Percentiles rank a stretch among this genome's conserved stretches.
phyloP scores from a whole-genome alignment of 1,140 invertebrate genomes.

The Muscidifurax raptorellus region DNA sequence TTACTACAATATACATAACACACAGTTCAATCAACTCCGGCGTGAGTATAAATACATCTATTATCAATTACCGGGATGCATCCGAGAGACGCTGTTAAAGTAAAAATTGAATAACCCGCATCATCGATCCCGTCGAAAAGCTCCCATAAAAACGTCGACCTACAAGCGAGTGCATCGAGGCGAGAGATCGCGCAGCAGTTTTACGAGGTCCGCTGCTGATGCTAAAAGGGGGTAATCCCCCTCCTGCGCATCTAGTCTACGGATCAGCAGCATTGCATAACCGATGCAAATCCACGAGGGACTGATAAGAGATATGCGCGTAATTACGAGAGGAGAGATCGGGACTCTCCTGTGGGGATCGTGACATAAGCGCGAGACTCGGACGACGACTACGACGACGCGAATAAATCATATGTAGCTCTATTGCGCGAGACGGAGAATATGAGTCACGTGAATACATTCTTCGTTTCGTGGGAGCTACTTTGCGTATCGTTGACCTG shows the following conservation, averaged over 20 bases:
- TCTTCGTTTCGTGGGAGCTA: neutral
- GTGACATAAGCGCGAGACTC: constrained; percentile 1
- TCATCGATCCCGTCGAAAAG: neutral
- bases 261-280: constrained; percentile 27
- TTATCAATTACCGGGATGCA: neutral
- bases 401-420: constrained; percentile 35
- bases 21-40: too few species aligned
- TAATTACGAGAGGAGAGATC: neutral
- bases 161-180: neutral
- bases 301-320: constrained; percentile 40
- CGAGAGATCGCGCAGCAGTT: neutral
- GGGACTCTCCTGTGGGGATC: neutral
- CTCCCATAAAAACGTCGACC: neutral
- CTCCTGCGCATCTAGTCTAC: neutral
- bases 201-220: neutral
- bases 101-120: neutral
- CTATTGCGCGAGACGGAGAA: neutral
- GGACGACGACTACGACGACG: neutral
- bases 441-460: neutral
- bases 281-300: constrained; percentile 34
- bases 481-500: neutral
- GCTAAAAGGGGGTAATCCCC: neutral
- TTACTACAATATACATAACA: too few species aligned
- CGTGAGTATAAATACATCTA: neutral
- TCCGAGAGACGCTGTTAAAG: neutral